Evolutionary conservation across 1,140 invertebrate species (phyloP), one percentile per base, ranked within the genome.

Genomic region (Calephelis virginiensis): DNA sequence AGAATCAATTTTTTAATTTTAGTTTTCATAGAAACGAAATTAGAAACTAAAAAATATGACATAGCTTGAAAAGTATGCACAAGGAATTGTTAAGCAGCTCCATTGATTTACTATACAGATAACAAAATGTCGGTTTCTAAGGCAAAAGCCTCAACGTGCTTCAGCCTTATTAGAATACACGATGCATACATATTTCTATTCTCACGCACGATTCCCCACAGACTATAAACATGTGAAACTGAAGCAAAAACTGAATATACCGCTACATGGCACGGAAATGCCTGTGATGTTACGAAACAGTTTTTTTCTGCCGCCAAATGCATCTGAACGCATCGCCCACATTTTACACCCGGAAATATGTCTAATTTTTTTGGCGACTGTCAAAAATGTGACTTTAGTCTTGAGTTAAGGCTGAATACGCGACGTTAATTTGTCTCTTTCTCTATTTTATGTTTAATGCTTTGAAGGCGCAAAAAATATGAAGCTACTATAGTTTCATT

Each of bases 271-370:
- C 73, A 77, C 76, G 77, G 83, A 80, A 84, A 82, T 73, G 75
- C 70, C 75, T 73, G 77, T 63, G 71, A 66, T 70, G 75, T 81
- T 78, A 78, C 71, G 70, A 75, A 78, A 78, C 68, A 75, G 40
- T 43, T 75, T 78, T 84, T 81, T 82, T 76, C 71, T 71, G 45
- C 61, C 60, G 63, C 76, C 80, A 82, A 86, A 86, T 78, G 81
- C 78, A 78, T 75, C 77, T 72, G 81, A 88, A 85, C 82, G 85
- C 75, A 74, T 69, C 71, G 73, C 75, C 75, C 84, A 83, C 82
- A 87, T 85, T 89, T 89, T 79, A 87, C 85, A 86, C 81, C 84
- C 82, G 86, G 86, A 89, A 87, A 87, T 71, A 74, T 72, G 73
- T 78, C 64, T 66, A 74, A 73, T 64, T 70, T 78, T 72, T 71